phyloP scores from a whole-genome alignment of 2,113 vertebrate species.

The Illadopsis cleaveri region DNA sequence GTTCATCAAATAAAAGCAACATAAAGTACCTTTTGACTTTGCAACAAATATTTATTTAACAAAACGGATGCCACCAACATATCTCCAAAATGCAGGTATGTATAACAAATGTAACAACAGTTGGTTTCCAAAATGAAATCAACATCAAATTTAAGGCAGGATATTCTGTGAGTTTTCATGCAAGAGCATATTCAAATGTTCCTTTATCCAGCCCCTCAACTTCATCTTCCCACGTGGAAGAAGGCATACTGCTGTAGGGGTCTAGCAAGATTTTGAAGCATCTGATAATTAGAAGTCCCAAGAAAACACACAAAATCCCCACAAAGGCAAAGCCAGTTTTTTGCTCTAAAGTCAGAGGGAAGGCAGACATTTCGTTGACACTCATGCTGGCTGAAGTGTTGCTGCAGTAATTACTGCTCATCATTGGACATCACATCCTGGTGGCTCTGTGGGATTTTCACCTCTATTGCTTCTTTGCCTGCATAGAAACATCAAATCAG shows the following conservation, averaged over 20 bases:
- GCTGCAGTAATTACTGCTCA: constrained; percentile 90
- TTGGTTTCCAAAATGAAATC: constrained; percentile 46
- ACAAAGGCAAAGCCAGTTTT: constrained; percentile 96
- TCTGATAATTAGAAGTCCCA: constrained; percentile 92
- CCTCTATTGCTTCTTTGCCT: constrained; percentile 47
- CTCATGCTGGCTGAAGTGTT: constrained; percentile 90
- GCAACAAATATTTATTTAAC: constrained; percentile 71
- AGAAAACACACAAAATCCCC: constrained; percentile 91
- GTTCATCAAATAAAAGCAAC: not conserved
- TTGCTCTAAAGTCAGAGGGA: constrained; percentile 93
- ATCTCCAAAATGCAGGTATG: constrained; percentile 13
- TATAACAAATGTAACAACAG: constrained; percentile 25
- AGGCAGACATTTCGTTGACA: constrained; percentile 84
- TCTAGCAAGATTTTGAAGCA: constrained; percentile 96
- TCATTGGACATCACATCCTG: constrained; percentile 76
- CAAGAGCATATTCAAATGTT: constrained; percentile 94
- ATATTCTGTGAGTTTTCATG: constrained; percentile 74
- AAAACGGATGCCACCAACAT: constrained; percentile 39
- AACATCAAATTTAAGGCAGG: constrained; percentile 43
- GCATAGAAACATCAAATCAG: not conserved
- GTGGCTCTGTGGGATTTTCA: constrained; percentile 14
- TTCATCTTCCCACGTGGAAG: constrained; percentile 94
- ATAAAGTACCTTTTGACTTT: constrained; percentile 21
- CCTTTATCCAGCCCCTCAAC: constrained; percentile 95
- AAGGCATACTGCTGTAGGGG: constrained; percentile 97